phyloP scores from a whole-genome alignment of 2,888 invertebrate species.

The Lacanobia oleracea region DNA sequence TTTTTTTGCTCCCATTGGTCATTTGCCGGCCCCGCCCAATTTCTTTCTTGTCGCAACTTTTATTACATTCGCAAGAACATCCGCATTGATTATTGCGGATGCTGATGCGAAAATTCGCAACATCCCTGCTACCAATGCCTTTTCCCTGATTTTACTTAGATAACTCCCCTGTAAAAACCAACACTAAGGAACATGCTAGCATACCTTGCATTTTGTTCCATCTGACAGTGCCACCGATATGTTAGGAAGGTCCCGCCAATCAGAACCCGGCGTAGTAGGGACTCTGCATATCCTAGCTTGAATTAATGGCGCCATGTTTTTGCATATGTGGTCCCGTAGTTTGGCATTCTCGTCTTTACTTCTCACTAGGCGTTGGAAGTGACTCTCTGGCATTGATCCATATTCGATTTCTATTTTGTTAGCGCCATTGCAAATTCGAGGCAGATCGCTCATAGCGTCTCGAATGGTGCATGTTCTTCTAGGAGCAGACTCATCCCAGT shows the following conservation, averaged over 20 bases:
- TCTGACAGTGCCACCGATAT: constrained; percentile 93
- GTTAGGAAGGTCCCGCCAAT: constrained; percentile 97
- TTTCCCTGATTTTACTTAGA: not conserved
- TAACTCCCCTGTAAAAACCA: not conserved
- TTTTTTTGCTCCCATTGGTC: too few relatives aligned
- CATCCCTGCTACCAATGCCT: too few relatives aligned
- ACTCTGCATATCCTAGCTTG: constrained; percentile 94
- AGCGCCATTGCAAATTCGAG: constrained; percentile 93
- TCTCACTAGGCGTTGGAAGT: constrained; percentile 94
- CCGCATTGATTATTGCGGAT: too few relatives aligned
- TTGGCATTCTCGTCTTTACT: constrained; percentile 89
- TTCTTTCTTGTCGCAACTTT: too few relatives aligned
- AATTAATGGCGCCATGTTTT: constrained; percentile 95
- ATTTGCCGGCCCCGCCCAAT: too few relatives aligned
- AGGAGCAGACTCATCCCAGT: constrained; percentile 93
- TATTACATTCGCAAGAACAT: too few relatives aligned
- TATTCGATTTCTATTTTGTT: constrained; percentile 93
- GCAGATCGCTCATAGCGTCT: constrained; percentile 96
- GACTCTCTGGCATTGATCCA: constrained; percentile 92
- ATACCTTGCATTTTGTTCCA: constrained; percentile 92
- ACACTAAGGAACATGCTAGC: constrained; percentile 19
- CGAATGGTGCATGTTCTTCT: constrained; percentile 94
- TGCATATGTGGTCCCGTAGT: constrained; percentile 95
- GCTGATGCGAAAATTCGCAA: too few relatives aligned
- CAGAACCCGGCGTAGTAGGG: constrained; percentile 94